Conservation (phyloP, 2,113 vertebrate species). For the Nyctereutes procyonoides region DNA sequence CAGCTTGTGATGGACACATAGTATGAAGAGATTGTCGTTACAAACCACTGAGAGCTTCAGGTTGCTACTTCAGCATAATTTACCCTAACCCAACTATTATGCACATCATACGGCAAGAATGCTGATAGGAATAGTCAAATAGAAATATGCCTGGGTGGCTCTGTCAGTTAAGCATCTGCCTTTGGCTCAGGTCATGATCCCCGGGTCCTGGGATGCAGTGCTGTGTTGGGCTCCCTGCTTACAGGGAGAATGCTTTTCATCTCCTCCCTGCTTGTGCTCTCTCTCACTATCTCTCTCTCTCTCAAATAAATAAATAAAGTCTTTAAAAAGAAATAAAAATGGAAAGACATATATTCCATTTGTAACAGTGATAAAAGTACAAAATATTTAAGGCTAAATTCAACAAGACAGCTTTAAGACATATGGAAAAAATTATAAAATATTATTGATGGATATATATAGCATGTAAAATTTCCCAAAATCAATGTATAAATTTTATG, state of each 20-base stretch:
- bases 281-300: too few species aligned
- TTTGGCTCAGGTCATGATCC: too few species aligned
- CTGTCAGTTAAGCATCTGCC: too few species aligned
- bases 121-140: not conserved
- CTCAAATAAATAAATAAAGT: too few species aligned
- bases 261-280: too few species aligned
- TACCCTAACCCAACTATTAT: not conserved
- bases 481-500: not conserved
- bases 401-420: not conserved
- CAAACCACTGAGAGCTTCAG: not conserved
- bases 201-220: too few species aligned
- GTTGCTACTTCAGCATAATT: not conserved
- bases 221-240: too few species aligned
- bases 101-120: not conserved
- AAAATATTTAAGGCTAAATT: not conserved
- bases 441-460: not conserved
- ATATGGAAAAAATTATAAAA: conserved; percentile 9
- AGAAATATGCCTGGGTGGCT: not conserved
- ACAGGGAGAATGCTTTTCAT: too few species aligned
- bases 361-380: not conserved
- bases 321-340: not conserved
- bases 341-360: not conserved
- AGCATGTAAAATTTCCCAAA: not conserved
- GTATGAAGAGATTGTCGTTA: not conserved
- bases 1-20: not conserved